Evolutionary conservation across 2,888 invertebrate genomes (phyloP).

Genomic region (Phortica magna): DNA sequence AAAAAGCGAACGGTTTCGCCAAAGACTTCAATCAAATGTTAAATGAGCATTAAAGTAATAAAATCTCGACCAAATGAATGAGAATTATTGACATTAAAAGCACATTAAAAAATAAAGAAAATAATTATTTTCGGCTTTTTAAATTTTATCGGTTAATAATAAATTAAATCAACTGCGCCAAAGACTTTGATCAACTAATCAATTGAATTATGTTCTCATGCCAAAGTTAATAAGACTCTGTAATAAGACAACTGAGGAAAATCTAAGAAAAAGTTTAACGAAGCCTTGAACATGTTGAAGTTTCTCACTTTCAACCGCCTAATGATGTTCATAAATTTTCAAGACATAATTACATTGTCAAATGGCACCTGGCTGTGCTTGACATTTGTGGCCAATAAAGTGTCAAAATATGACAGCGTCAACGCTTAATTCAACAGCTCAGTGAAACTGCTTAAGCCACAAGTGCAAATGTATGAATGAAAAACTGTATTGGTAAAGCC

Average conservation of each 20-base stretch:
- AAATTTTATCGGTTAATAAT: no score
- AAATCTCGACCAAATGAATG: not conserved
- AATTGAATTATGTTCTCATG: no score
- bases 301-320: not conserved
- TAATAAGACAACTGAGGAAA: not conserved
- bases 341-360: not conserved
- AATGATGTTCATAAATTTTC: constrained; percentile 1
- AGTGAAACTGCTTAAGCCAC: no score
- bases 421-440: not conserved
- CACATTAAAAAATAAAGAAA: not conserved
- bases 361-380: not conserved
- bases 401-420: not conserved
- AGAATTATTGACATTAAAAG: not conserved
- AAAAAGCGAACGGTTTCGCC: no score
- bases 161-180: no score
- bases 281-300: not conserved
- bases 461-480: not conserved
- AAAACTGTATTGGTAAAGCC: not conserved
- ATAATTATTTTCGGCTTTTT: no score
- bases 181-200: no score
- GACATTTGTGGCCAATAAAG: not conserved
- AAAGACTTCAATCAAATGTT: no score
- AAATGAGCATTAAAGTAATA: not conserved
- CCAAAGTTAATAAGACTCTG: not conserved
- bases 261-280: not conserved